Evolutionary conservation across 2,888 invertebrate species (phyloP), one percentile per base, ranked within the genome.

Genomic region (Trichacis sp.): DNA sequence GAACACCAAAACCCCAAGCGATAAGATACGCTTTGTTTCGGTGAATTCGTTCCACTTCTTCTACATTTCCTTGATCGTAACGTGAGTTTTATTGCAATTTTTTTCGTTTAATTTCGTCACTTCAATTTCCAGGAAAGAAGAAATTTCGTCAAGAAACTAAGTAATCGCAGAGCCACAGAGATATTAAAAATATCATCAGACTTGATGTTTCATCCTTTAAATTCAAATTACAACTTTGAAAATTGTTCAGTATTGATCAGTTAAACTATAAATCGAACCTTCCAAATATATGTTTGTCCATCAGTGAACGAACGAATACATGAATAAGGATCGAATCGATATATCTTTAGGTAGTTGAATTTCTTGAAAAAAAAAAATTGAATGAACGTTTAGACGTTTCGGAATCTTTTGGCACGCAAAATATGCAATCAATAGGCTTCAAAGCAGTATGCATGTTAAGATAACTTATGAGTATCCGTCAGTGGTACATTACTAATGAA

Each of bases 351-450:
- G 33, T 33, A 33, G 33, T 33, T 33, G 33, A n/a, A n/a, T 33
- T 29, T 33, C n/a, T n/a, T n/a, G n/a, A n/a, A n/a, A n/a, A n/a
- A n/a, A 33, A 33, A 33, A 33, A 33, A 33, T 33, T n/a, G n/a
- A n/a, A n/a, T n/a, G n/a, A n/a, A n/a, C n/a, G 33, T 33, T 33
- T 33, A n/a, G 33, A 33, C 33, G 33, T 33, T 33, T 33, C 33
- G 33, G 33, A 33, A 33, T 33, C 33, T 33, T n/a, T 33, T 2
- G n/a, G 33, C 33, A 33, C 8, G 33, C 6, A 33, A 33, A 33
- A n/a, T 33, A 33, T 6, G n/a, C 11, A n/a, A n/a, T n/a, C n/a
- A n/a, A n/a, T n/a, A n/a, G n/a, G 33, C 11, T 33, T 33, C n/a
- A 24, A n/a, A 33, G 33, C 2, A 33, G n/a, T 33, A 33, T 33